These are phyloP conservation scores for Sialia sialis DNA, from an alignment of 2,113 vertebrate species.

Conservation along the genomic window DNA sequence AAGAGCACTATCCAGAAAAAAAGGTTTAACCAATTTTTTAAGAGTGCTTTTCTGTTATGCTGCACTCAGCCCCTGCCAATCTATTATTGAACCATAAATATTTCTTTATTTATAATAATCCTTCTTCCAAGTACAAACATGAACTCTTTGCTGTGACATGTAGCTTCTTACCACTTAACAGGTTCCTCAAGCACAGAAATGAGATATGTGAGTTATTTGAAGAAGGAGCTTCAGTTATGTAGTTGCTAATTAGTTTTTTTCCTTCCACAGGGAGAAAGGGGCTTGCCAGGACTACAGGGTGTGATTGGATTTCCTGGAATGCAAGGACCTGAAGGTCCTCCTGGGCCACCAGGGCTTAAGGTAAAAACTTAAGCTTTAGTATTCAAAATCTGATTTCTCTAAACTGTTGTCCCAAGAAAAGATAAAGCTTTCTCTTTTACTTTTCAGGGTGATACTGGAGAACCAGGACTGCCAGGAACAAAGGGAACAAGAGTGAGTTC, in stretches of 20 bases:
- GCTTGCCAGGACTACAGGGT: conserved; percentile 88
- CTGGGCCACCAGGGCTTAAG: conserved; percentile 85
- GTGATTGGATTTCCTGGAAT: conserved; percentile 94
- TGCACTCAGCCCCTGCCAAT: not conserved
- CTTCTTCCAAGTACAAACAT: not conserved
- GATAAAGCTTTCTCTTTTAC: not conserved
- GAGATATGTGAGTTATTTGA: not conserved
- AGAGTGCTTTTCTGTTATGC: not conserved
- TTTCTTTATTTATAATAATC: not conserved
- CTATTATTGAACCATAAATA: not conserved
- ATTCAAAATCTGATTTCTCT: not conserved
- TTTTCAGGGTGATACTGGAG: conserved; percentile 86
- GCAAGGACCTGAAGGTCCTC: conserved; percentile 90
- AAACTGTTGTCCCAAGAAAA: not conserved
- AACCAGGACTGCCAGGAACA: conserved; percentile 81
- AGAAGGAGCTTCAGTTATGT: not conserved
- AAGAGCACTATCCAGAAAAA: not conserved
- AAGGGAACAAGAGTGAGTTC: conserved; percentile 92
- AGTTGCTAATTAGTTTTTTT: not conserved
- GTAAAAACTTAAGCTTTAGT: conserved; percentile 60
- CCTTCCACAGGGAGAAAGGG: conserved; percentile 84
- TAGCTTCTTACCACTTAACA: not conserved
- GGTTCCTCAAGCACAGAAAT: not conserved
- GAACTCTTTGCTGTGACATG: not conserved
- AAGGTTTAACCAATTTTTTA: not conserved